A percentile compares a stretch with the other conserved stretches of the same genome.
Conservation (phyloP, 2,888 invertebrate species). For the Ligdia adustata region DNA sequence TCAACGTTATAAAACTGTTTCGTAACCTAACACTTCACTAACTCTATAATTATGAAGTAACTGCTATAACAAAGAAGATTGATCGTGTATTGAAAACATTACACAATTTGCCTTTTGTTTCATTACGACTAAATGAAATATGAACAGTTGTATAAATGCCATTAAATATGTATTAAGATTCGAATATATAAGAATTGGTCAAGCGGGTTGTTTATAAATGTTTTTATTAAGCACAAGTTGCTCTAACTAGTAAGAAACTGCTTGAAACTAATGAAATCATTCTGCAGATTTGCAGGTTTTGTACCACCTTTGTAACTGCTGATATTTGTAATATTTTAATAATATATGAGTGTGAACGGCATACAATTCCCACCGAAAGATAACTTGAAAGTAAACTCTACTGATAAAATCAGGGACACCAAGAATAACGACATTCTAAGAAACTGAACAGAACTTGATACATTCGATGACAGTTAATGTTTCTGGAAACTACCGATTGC, state of each 20-base stretch:
- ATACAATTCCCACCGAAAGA: no score
- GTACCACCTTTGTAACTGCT: no score
- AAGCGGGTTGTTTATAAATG: no score
- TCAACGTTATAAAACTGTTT: slow-evolving; percentile 11
- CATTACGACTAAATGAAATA: neutral
- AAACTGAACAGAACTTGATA: neutral
- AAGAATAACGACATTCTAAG: slow-evolving; percentile 7
- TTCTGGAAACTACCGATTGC: neutral
- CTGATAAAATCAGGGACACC: slow-evolving; percentile 5
- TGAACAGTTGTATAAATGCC: neutral
- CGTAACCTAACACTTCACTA: neutral
- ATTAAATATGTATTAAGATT: neutral
- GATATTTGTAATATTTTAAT: no score
- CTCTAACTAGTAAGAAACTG: no score
- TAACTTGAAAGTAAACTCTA: no score
- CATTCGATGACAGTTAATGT: neutral
- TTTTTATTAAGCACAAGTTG: no score
- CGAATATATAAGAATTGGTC: no score
- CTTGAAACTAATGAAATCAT: no score
- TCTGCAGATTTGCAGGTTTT: no score
- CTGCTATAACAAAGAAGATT: slow-evolving; percentile 6
- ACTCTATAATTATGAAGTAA: slow-evolving; percentile 11
- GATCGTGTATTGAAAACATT: slow-evolving; percentile 13
- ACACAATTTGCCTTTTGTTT: slow-evolving; percentile 8
- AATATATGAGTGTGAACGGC: no score